Base-by-base conservation (phyloP, 2,888 invertebrate species). In the Luperina testacea region DNA sequence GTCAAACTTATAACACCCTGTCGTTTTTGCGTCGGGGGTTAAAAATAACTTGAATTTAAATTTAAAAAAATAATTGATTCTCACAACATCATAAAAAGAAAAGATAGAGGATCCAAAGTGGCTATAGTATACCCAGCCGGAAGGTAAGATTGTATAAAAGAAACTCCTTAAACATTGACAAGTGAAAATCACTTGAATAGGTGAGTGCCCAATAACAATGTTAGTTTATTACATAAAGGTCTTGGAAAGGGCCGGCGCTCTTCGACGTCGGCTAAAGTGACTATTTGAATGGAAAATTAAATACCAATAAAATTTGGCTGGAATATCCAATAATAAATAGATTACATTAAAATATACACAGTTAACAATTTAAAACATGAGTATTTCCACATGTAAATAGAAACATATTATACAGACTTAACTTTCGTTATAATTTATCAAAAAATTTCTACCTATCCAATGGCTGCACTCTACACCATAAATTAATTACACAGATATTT, bases 401-500 rank as follows among this genome's bases (percentile, higher is more conserved):
- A 24, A 15, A 69, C 27, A 11, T 13, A 27, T 27, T 27, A n/a
- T 9, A 17, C 11, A 27, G 15, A 48, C 38, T 15, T 24, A 59
- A 78, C 8, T 15, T 38, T 24, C 17, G 17, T n/a, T 27, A 15
- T 64, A 11, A 45, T 11, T 42, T 65, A 81, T 75, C 38, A 59
- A 82, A 77, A 77, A 77, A 63, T 48, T 57, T 57, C 11, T 38
- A 68, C 17, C 38, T 27, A 61, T 38, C 38, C 38, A 77, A 76
- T 82, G 61, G 64, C 64, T 59, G 64, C 59, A 38, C 51, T 27
- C 27, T 70, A 51, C 45, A 5, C 53, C 48, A 82, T 84, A 84
- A 79, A 84, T 84, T 72, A 72, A 84, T 84, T 80, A 73, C 80
- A 67, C 48, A 63, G 32, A 57, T 71, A 70, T 67, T 81, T 84